Conservation (phyloP, 2,113 vertebrate species). For the Nipponia nippon region DNA sequence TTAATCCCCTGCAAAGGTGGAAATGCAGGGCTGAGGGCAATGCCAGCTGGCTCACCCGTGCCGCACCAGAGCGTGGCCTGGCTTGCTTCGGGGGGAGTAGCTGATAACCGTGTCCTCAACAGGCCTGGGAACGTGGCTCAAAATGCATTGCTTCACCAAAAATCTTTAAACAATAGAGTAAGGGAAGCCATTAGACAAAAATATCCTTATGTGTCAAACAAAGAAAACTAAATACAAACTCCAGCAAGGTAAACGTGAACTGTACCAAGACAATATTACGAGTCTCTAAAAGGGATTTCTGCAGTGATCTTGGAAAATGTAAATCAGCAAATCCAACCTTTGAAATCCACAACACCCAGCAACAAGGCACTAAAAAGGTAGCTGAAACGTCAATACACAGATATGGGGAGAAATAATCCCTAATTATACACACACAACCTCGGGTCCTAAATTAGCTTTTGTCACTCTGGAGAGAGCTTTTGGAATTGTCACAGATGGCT, state of each 20-base stretch:
- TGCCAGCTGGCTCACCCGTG: neutral
- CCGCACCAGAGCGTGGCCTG: accelerated
- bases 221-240: neutral
- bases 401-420: neutral
- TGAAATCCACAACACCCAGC: neutral
- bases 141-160: neutral
- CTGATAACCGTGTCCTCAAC: neutral
- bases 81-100: neutral
- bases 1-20: neutral
- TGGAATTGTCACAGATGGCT: neutral
- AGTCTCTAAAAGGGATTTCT: neutral
- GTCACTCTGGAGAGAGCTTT: neutral
- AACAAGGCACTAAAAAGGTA: neutral
- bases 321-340: neutral
- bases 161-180: neutral
- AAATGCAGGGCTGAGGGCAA: neutral
- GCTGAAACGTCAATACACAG: neutral
- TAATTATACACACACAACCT: neutral
- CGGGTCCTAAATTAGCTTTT: neutral
- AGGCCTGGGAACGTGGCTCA: accelerated
- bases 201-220: neutral
- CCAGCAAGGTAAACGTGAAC: neutral
- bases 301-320: neutral
- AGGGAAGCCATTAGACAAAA: too few relatives aligned
- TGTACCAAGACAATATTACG: too few relatives aligned